Evolutionary conservation across 1,140 invertebrate species (phyloP).

Genomic region (Drosophila ercepeae): DNA sequence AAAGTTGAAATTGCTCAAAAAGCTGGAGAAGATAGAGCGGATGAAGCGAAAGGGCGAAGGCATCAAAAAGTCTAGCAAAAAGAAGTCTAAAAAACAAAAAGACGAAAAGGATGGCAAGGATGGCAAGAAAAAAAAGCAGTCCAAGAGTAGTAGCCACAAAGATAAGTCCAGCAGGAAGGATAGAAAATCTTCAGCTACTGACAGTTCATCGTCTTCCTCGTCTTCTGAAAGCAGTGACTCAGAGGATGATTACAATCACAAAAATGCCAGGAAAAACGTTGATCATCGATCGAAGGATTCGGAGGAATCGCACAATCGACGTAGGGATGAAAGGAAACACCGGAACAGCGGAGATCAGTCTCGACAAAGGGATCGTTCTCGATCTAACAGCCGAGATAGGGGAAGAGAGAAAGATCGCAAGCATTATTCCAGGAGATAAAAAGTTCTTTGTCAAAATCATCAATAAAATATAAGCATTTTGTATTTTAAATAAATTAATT

Average conservation of each 20-base stretch:
- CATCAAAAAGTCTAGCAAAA: conserved; percentile 46
- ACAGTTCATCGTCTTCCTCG: conserved; percentile 44
- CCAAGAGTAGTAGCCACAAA: conserved; percentile 19
- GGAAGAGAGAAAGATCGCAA: conserved; percentile 43
- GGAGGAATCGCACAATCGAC: conserved; percentile 16
- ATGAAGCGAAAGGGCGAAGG: conserved; percentile 83
- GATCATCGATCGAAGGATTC: conserved; percentile 26
- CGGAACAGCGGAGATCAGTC: conserved; percentile 27
- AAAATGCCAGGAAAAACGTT: conserved; percentile 12
- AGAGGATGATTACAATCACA: conserved; percentile 13
- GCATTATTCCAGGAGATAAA: conserved; percentile 43
- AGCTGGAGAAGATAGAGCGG: conserved; percentile 91
- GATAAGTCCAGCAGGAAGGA: conserved; percentile 20
- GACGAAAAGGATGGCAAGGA: conserved; percentile 52
- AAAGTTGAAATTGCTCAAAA: conserved; percentile 95
- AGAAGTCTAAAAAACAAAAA: conserved; percentile 56
- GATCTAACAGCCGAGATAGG: conserved; percentile 25
- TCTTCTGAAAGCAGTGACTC: conserved; percentile 42
- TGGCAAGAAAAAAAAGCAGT: conserved; percentile 41
- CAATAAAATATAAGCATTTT: conserved; percentile 34
- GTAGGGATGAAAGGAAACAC: conserved; percentile 35
- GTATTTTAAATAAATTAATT: not conserved
- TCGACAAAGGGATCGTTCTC: conserved; percentile 33
- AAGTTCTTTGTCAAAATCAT: conserved; percentile 3
- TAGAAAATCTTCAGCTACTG: conserved; percentile 15